Evolutionary conservation across 2,888 invertebrate species (phyloP), one percentile per base, ranked within the genome.

Genomic region (Pediacus dermestoides): DNA sequence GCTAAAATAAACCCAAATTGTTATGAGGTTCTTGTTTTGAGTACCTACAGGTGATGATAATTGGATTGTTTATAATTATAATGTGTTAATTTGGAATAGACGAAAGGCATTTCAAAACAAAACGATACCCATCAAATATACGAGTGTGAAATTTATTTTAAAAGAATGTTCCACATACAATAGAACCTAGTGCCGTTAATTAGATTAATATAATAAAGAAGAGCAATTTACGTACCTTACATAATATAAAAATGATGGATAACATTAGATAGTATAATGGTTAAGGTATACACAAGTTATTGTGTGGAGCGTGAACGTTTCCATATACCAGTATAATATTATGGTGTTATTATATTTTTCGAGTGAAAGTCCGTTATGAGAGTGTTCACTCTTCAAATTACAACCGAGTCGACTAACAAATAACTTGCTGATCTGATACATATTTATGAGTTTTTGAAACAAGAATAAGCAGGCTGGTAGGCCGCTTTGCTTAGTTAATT

Each of bases 401-500:
- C 34, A 21, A 42, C 23, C n/a, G 10, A n/a, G n/a, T n/a, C 11
- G 13, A 4, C 28, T 10, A 28, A 28, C 28, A 28, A 11, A 28
- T 28, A 28, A 28, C 28, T 28, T 11, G 43, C 39, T 44, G 48
- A 46, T 47, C 45, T 51, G 43, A 53, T 55, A 47, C 53, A 55
- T 55, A 55, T 55, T 55, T 52, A 55, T 55, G 48, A 52, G 48
- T 53, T 46, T 44, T 44, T 48, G 46, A 50, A 52, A 46, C 39
- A 42, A n/a, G n/a, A 18, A 46, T n/a, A 36, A 30, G 18, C n/a
- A 30, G 30, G 30, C 30, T 23, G 23, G 37, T 37, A 50, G 46
- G 32, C 42, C 52, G 48, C 48, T 53, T 52, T 53, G 52, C 48
- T 51, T 51, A 48, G 52, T 53, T 52, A 53, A 55, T 55, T 51